Evolutionary conservation across 2,113 vertebrate genomes (phyloP), one percentile per base, ranked within the genome.

Genomic region (Osmerus eperlanus): DNA sequence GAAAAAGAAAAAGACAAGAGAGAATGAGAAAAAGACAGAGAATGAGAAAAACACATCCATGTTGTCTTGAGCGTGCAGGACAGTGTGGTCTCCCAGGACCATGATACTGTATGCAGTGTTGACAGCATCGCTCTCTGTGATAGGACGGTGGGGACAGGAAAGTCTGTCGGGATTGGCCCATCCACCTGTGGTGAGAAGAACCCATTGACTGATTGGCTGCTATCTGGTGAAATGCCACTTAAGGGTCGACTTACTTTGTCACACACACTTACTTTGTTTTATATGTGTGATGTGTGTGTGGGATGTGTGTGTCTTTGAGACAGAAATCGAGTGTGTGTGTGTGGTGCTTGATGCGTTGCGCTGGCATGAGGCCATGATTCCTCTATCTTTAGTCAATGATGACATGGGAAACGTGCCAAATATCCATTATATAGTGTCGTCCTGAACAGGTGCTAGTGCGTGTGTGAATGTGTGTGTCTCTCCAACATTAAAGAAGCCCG

Each of bases 371-470:
- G 25, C n/a, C 25, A 56, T 19, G 25, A 7, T 65, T 32, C 59
- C n/a, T 59, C n/a, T 59, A 8, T 59, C 55, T 14, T 0, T 28
- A 79, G 78, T 58, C 81, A 76, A 12, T 84, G 82, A 88, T 83
- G 67, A 80, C 72, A 68, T 61, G 85, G 85, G 84, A 70, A 1
- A 0, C 41, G 6, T 19, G 75, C 86, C 87, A 89, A 16, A 60
- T 68, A 83, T 51, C 77, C 83, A 79, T 83, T 60, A 75, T 79
- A 78, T 77, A 84, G 83, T 16, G 1, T 47, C 21, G 9, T 11
- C 55, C 11, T 70, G 19, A 80, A 67, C 78, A 58, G 73, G 52
- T 83, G 75, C 0, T 32, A 47, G 70, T 58, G 41, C 6, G 16
- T 54, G 12, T 53, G 14, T 53, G 51, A 11, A 28, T 54, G 16